Evolutionary conservation across 2,888 invertebrate genomes (phyloP).

Genomic region (Rhorus exstirpatorius): DNA sequence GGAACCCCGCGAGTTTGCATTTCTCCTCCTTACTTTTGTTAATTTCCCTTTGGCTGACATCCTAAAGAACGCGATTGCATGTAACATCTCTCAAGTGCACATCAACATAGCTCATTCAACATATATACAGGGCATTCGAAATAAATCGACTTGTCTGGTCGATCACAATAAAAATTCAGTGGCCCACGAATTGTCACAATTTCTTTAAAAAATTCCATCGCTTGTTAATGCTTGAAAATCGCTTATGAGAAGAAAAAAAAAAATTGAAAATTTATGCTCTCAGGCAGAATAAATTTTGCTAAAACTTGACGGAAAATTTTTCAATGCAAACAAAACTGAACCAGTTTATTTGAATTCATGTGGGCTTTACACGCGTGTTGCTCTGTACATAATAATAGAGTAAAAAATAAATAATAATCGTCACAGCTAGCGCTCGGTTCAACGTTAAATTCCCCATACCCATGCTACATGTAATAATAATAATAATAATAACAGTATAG

Average conservation of each 20-base stretch:
- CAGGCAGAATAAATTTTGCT: neutral
- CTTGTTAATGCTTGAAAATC: neutral
- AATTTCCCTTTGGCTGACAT: neutral
- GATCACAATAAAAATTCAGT: too few species aligned
- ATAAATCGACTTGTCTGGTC: too few species aligned
- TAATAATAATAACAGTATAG: neutral
- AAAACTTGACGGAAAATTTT: neutral
- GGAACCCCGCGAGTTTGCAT: constrained; percentile 33
- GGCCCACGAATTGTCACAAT: neutral
- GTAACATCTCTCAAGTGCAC: constrained; percentile 55
- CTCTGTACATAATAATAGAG: too few species aligned
- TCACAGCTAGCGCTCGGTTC: too few species aligned
- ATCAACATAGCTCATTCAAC: constrained; percentile 41
- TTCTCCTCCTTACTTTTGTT: constrained; percentile 20
- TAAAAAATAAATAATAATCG: too few species aligned
- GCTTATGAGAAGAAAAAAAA: neutral
- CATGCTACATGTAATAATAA: constrained; percentile 17
- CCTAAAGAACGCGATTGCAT: constrained; percentile 10
- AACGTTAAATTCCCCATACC: constrained; percentile 3
- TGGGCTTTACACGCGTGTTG: too few species aligned
- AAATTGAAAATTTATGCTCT: neutral
- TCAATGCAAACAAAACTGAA: too few species aligned
- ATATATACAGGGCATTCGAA: neutral
- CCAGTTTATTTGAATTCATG: too few species aligned
- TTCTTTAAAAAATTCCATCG: neutral